A percentile compares a stretch with the other conserved stretches of the same genome.
phyloP scores from a whole-genome alignment of 2,888 invertebrate genomes.

The Acronicta psi region DNA sequence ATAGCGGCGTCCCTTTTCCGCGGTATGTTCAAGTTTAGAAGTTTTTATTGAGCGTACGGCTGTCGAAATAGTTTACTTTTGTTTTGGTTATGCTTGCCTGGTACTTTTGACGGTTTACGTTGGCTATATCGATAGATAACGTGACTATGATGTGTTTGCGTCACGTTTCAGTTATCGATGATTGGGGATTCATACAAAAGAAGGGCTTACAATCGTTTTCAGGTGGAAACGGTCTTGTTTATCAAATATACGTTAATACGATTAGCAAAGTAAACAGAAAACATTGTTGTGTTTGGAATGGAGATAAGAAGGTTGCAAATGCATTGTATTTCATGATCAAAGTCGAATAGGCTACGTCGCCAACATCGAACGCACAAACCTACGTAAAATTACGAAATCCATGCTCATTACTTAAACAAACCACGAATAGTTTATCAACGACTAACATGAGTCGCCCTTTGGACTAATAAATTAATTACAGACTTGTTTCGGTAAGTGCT shows the following conservation, averaged over 20 bases:
- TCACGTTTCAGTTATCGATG: slow-evolving; percentile 61
- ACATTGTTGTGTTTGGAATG: neutral
- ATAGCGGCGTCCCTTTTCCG: slow-evolving; percentile 76
- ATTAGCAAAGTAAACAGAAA: neutral
- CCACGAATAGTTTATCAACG: slow-evolving; percentile 72
- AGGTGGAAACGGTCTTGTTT: neutral
- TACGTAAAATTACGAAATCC: slow-evolving; percentile 70
- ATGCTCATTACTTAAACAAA: slow-evolving; percentile 63
- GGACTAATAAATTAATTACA: neutral
- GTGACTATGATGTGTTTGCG: slow-evolving; percentile 67
- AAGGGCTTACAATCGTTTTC: slow-evolving; percentile 54
- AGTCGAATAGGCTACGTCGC: slow-evolving; percentile 18
- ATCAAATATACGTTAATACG: neutral
- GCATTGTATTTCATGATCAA: slow-evolving; percentile 5
- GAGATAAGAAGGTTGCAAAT: neutral
- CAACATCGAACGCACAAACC: slow-evolving; percentile 14
- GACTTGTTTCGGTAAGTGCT: too few relatives aligned
- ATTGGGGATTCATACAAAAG: slow-evolving; percentile 21
- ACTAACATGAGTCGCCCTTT: slow-evolving; percentile 14
- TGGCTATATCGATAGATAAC: slow-evolving; percentile 84
- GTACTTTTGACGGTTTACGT: slow-evolving; percentile 86
- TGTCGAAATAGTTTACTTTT: slow-evolving; percentile 85
- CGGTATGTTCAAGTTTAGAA: slow-evolving; percentile 83
- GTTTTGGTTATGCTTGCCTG: slow-evolving; percentile 80
- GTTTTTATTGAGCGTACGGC: slow-evolving; percentile 83